Percentiles rank a stretch among this genome's conserved stretches.
These are phyloP conservation scores for Thripadectes ignobilis DNA, from an alignment of 2,797 vertebrate genomes.

Conservation along the genomic window DNA sequence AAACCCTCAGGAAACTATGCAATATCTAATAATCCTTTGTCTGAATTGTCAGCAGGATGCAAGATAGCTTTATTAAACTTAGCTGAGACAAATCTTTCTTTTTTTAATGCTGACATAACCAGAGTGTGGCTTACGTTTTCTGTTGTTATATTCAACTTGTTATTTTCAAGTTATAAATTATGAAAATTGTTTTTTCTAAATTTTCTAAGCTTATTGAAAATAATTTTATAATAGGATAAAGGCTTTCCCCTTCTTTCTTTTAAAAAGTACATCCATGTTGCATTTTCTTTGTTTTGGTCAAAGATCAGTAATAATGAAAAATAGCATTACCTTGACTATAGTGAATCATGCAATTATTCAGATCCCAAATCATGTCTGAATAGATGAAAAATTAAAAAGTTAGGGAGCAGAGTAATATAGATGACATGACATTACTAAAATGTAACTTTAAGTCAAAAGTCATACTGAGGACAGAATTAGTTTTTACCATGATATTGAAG, in stretches of 20 bases:
- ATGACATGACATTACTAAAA: neutral
- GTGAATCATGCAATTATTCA: neutral
- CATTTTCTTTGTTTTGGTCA: neutral
- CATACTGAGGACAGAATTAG: neutral
- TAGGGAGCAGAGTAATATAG: neutral
- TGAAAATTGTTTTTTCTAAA: neutral
- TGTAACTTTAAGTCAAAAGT: neutral
- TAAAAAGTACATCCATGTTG: neutral
- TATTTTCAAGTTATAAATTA: neutral
- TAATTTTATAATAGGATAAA: neutral
- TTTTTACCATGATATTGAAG: neutral
- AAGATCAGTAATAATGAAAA: neutral
- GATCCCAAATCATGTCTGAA: neutral
- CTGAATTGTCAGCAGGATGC: neutral
- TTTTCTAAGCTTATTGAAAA: neutral
- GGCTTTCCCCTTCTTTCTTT: neutral
- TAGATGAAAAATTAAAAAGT: neutral
- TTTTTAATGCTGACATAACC: neutral
- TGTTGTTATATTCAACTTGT: neutral
- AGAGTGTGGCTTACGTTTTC: accelerated
- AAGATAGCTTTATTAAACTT: neutral
- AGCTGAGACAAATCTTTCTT: neutral
- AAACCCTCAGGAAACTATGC: neutral
- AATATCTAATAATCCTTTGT: neutral
- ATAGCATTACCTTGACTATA: neutral